Base-by-base conservation (phyloP, 2,888 invertebrate species). In the Eristalinus sepulchralis region DNA sequence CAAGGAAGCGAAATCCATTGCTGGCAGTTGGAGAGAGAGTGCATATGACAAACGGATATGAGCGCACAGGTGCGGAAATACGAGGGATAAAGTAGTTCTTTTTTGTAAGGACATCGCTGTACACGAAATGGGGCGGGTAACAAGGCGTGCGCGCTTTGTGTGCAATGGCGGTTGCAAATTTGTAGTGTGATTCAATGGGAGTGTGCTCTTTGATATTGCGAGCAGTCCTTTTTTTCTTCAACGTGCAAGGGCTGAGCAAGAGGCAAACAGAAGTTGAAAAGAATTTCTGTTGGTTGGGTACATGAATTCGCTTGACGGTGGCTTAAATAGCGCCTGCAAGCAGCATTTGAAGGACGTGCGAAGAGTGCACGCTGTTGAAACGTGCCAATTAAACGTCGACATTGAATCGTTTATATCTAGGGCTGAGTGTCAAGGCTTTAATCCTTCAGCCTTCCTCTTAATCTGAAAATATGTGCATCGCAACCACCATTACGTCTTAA, bases 31-130 rank as follows among this genome's bases (percentile, higher is more conserved):
- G 36, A 47, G 8, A 47, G 8, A 47, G 47, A 36, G 62, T 80
- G 84, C 76, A 85, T 72, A 66, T 85, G 84, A 81, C 84, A 85
- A 76, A 81, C 84, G 80, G 80, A 80, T 84, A 84, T 71, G 67
- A 47, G 72, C 39, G 68, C 72, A 68, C 72, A 77, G 77, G 72
- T 81, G 67, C 72, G 76, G 81, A 85, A 81, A 81, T 68, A 68
- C 72, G 27, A 57, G 77, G 71, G 67, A 72, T 76, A 67, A 71
- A 62, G 75, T 71, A 39, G 63, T 57, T 57, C 11, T 57, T 13
- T 13, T 63, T 80, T 64, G 71, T 55, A 70, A 47, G 84, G 34
- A 63, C 39, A 68, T 33, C 17, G 39, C 11, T 11, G 22, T 24
- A 47, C 17, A 47, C 17, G 36, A 24, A 53, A 57, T 60, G 36